Evolutionary conservation across 2,888 invertebrate genomes (phyloP).

Genomic region (Suillia variegata): DNA sequence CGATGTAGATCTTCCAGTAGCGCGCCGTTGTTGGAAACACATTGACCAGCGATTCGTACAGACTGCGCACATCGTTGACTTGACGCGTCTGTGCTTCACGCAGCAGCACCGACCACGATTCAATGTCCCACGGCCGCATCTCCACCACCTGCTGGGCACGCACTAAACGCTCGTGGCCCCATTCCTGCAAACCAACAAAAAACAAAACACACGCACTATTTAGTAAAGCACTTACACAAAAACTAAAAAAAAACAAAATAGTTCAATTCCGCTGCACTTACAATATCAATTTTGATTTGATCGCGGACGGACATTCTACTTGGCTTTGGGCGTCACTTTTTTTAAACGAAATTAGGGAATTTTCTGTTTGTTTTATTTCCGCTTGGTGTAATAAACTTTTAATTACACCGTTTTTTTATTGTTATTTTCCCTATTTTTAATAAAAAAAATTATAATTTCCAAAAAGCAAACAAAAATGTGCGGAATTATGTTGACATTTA

Average conservation of each 20-base stretch:
- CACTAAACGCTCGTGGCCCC: slow-evolving; percentile 85
- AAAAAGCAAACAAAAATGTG: too few relatives aligned
- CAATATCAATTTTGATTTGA: slow-evolving; percentile 60
- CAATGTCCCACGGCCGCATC: slow-evolving; percentile 89
- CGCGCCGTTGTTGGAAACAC: slow-evolving; percentile 96
- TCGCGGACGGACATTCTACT: slow-evolving; percentile 57
- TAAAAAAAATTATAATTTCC: too few relatives aligned
- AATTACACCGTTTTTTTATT: too few relatives aligned
- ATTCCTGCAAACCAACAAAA: slow-evolving; percentile 69
- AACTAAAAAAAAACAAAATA: not conserved
- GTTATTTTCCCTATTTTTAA: too few relatives aligned
- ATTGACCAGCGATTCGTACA: slow-evolving; percentile 92
- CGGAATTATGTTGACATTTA: too few relatives aligned
- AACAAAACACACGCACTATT: too few relatives aligned
- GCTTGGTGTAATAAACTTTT: too few relatives aligned
- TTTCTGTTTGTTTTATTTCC: too few relatives aligned
- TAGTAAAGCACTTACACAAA: too few relatives aligned
- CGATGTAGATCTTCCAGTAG: slow-evolving; percentile 99
- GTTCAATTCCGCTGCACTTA: slow-evolving; percentile 45
- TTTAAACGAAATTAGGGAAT: too few relatives aligned
- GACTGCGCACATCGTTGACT: slow-evolving; percentile 85
- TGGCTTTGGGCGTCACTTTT: too few relatives aligned
- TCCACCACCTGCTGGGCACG: slow-evolving; percentile 86
- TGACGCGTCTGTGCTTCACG: slow-evolving; percentile 88
- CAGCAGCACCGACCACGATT: slow-evolving; percentile 96